Evolutionary conservation across 2,797 vertebrate genomes (phyloP), one percentile per base, ranked within the genome.

Genomic region (Phylloscopus collybita): DNA sequence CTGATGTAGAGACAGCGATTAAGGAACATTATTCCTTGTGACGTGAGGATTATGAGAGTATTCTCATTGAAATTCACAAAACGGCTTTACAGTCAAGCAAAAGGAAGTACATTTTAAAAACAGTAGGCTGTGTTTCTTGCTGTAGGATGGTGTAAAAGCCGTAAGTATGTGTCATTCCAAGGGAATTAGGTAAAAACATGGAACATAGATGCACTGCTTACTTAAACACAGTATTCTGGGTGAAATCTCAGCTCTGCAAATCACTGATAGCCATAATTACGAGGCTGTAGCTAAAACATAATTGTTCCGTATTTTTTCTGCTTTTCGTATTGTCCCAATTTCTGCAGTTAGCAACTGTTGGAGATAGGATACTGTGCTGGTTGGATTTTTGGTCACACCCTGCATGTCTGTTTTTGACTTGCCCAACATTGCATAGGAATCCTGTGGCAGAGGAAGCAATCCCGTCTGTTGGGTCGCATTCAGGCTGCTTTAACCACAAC

Each of bases 371-470:
- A 10, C 40, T 61, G 64, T 57, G 57, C 93, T 80, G 69, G 22
- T 42, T 86, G 85, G 32, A 3, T 80, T 85, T 88, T 88, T 42
- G 82, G 80, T 90, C 93, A 91, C 90, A 56, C 82, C 80, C 82
- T 86, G 38, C 32, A 16, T 57, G 49, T 60, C 82, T 87, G 64
- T 50, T 94, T 82, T 94, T 93, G 75, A 57, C 79, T 91, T 93
- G 81, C 85, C 69, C 72, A 47, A 4, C 72, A 26, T 23, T n/a
- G 32, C 87, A 27, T 2, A 80, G 91, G 75, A 92, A 32, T 93
- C 83, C 66, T 50, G 91, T 91, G 95, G 79, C 82, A 86, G 93
- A 78, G 82, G 85, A 80, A 88, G 69, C 91, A 70, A 29, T 72
- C 38, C 45, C 10, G 27, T 71, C 85, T 71, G 72, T 51, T 60